Conservation (phyloP, 2,113 vertebrate species). For the Aptenodytes patagonicus region DNA sequence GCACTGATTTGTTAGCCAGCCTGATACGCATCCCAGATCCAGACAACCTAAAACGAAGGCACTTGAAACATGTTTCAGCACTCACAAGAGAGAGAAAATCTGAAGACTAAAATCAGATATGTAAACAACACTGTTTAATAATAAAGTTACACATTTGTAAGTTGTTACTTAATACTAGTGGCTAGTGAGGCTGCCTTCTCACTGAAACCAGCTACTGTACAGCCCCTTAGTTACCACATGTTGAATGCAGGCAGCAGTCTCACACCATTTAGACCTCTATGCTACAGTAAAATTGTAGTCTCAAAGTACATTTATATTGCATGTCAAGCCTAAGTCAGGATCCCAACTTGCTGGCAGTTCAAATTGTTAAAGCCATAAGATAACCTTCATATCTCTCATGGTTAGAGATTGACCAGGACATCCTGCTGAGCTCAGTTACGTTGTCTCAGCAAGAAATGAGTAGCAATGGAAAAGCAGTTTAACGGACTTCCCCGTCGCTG, state of each 20-base stretch:
- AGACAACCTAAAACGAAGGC: background rate
- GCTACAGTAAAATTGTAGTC: background rate
- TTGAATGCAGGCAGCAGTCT: background rate
- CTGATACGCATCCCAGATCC: background rate
- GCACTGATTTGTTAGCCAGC: background rate
- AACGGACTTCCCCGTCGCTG: background rate
- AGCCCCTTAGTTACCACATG: fast-evolving
- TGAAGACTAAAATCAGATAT: background rate
- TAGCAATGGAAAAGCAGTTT: background rate
- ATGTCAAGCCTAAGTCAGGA: background rate
- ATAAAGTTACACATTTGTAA: background rate
- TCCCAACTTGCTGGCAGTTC: background rate
- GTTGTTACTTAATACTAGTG: background rate
- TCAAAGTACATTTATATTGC: background rate
- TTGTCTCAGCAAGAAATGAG: background rate
- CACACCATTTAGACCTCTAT: background rate
- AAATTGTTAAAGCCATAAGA: background rate
- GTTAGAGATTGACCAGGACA: background rate
- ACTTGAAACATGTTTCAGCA: background rate
- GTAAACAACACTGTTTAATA: background rate
- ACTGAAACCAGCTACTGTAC: too few relatives aligned
- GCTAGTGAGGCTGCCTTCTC: background rate
- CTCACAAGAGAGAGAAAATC: background rate
- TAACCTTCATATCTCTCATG: background rate
- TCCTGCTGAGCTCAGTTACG: background rate